These are phyloP conservation scores for Hypsibius dujardini DNA, from an alignment of 1,140 invertebrate species.

Conservation along the genomic window DNA sequence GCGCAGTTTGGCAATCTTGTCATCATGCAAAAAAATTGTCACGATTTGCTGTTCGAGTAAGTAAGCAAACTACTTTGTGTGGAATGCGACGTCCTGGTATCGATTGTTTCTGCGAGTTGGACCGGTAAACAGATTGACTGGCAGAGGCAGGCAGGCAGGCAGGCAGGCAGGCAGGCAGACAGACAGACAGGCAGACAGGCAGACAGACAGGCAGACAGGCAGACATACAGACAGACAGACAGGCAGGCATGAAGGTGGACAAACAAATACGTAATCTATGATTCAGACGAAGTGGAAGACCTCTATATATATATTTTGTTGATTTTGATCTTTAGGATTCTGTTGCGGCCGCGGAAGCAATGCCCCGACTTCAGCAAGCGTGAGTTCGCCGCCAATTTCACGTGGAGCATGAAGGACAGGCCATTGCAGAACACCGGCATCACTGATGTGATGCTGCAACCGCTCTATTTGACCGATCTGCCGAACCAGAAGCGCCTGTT, in stretches of 20 bases:
- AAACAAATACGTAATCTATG: background rate
- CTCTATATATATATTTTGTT: background rate
- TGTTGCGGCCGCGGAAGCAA: background rate
- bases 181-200: too few relatives aligned
- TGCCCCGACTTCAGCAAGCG: background rate
- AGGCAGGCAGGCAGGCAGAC: too few relatives aligned
- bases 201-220: too few relatives aligned
- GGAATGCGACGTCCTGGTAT: too few relatives aligned
- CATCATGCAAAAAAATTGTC: too few relatives aligned
- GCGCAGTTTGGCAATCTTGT: background rate
- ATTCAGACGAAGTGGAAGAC: background rate
- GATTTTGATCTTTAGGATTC: background rate
- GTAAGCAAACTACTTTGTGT: too few relatives aligned
- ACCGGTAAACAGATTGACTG: too few relatives aligned
- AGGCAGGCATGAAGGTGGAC: background rate
- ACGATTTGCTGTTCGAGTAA: too few relatives aligned
- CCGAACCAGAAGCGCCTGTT: background rate
- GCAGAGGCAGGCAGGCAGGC: too few relatives aligned
- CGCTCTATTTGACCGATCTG: background rate
- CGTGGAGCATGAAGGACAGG: background rate
- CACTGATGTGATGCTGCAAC: background rate
- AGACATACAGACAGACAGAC: too few relatives aligned
- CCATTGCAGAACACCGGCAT: background rate
- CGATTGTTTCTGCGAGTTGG: too few relatives aligned
- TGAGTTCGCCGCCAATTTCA: background rate